Evolutionary conservation across 1,140 invertebrate species (phyloP), one percentile per base, ranked within the genome.

Genomic region (Bombus pyrosoma): DNA sequence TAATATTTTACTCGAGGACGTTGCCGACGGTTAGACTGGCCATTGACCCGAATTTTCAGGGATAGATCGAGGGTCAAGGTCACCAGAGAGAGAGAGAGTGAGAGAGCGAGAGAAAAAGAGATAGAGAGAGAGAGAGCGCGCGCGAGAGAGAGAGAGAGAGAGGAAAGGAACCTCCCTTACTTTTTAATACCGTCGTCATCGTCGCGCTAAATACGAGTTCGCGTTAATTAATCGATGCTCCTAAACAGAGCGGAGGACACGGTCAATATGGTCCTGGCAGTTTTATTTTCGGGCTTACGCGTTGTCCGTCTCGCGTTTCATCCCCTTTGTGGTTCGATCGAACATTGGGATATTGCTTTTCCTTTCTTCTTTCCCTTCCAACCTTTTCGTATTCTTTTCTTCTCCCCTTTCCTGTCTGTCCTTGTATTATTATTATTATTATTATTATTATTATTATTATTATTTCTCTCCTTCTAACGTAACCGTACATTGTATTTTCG

Each of bases 241-340:
- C 41, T 85, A 34, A 37, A 73, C 66, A 80, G 86, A 85, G 89
- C 89, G 79, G 83, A 90, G 89, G 89, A 90, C 89, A 90, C 89
- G 89, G 89, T 90, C 83, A 90, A 90, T 90, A 90, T 90, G 89
- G 77, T 87, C 89, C 89, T 90, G 86, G 77, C 86, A 90, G 83
- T 88, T 85, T 86, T 85, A 81, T 83, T 86, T 85, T 90, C 78
- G 73, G 79, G 81, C 83, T 88, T 83, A 85, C 89, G 75, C 75
- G 62, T 32, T 71, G 59, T 78, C 77, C 80, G 64, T 81, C 53
- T 85, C 83, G 62, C 25, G 25, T 47, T 59, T 47, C n/a, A 37
- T 3, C 37, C 59, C 59, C 79, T 15, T 22, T 37, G 18, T 32
- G 6, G 28, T 15, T 22, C 3, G n/a, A 4, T 57, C 81, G 32